Evolutionary conservation across 2,113 vertebrate genomes (phyloP).

Genomic region (Bubo blakistoni): DNA sequence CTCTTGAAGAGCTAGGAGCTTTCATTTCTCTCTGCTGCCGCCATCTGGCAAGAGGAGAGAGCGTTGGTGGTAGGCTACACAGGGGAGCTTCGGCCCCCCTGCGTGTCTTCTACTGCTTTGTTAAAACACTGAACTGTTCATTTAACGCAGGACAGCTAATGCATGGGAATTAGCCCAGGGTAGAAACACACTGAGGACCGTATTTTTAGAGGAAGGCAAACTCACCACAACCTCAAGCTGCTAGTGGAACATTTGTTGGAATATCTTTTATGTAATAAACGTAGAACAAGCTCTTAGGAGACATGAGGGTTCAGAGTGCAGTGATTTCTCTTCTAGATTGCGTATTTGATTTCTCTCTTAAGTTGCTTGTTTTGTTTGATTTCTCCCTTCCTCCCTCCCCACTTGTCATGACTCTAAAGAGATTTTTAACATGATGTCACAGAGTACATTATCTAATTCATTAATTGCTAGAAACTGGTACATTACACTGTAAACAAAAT

Average conservation of each 20-base stretch:
- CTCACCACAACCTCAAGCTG: neutral
- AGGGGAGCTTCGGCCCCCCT: neutral
- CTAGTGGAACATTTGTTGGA: neutral
- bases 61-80: neutral
- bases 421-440: neutral
- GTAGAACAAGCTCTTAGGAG: neutral
- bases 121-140: neutral
- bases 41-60: neutral
- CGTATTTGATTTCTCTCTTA: neutral
- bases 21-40: conserved; percentile 17
- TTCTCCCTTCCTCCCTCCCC: neutral
- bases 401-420: neutral
- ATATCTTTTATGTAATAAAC: neutral
- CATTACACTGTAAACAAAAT: neutral
- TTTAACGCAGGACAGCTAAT: neutral
- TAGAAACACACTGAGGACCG: neutral
- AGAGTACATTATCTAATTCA: neutral
- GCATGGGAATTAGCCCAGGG: neutral
- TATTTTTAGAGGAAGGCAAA: neutral
- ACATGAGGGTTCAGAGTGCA: neutral
- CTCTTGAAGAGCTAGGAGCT: neutral
- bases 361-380: neutral
- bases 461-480: neutral
- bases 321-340: neutral
- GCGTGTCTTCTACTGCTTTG: rapidly evolving